Evolutionary conservation across 2,888 invertebrate species (phyloP).

Genomic region (Pollenia labialis): DNA sequence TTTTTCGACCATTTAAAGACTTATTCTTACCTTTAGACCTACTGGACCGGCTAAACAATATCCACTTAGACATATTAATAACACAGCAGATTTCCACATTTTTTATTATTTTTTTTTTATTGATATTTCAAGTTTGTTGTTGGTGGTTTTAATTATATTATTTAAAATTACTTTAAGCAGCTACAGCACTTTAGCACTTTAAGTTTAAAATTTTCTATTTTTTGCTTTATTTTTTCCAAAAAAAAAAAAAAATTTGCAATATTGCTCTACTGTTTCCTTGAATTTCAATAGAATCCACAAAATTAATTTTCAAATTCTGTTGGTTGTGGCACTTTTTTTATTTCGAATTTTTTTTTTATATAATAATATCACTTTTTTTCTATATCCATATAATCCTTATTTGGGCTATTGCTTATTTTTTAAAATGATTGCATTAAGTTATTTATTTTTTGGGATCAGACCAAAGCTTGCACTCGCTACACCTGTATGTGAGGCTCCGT

Average conservation of each 20-base stretch:
- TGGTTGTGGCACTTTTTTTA: slow-evolving; percentile 34
- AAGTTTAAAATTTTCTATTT: slow-evolving; percentile 3
- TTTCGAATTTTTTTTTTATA: slow-evolving; percentile 14
- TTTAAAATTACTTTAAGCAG: slow-evolving; percentile 40
- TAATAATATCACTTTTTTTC: slow-evolving; percentile 52
- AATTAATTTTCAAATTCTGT: slow-evolving; percentile 20
- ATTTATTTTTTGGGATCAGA: slow-evolving; percentile 73
- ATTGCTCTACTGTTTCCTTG: slow-evolving; percentile 33
- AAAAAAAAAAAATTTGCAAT: slow-evolving; percentile 24
- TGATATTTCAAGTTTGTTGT: not conserved
- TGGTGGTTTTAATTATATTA: slow-evolving; percentile 39
- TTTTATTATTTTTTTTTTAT: slow-evolving; percentile 3
- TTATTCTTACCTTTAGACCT: slow-evolving; percentile 80
- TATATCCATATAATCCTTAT: slow-evolving; percentile 70
- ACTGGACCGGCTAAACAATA: slow-evolving; percentile 81
- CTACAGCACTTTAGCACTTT: slow-evolving; percentile 73
- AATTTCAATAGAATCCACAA: slow-evolving; percentile 50
- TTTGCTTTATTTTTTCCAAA: slow-evolving; percentile 30
- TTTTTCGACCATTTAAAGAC: not conserved
- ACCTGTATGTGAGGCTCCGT: slow-evolving; percentile 83
- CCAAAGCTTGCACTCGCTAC: slow-evolving; percentile 84
- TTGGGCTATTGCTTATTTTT: slow-evolving; percentile 64
- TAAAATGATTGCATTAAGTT: not conserved
- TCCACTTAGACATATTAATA: slow-evolving; percentile 78
- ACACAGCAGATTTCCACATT: slow-evolving; percentile 81